Evolutionary conservation across 2,888 invertebrate species (phyloP).

Genomic region (Cecidostiba fungosa): DNA sequence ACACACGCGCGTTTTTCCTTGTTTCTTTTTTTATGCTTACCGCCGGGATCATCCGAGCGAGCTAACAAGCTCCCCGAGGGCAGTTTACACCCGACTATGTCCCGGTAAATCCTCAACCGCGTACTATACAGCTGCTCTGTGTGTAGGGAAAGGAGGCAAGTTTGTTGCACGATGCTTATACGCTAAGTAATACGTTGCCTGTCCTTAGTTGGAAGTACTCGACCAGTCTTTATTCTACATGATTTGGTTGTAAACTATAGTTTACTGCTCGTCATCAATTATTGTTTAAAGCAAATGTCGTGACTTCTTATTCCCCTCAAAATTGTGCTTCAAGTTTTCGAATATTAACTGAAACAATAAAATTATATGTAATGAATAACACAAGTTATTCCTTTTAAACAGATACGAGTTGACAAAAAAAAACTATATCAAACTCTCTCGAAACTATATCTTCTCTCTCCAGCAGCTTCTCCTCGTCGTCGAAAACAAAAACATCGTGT

Average conservation of each 20-base stretch:
- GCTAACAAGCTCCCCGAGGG: conserved; percentile 79
- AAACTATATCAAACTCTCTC: neutral
- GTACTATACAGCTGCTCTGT: neutral
- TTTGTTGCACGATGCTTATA: neutral
- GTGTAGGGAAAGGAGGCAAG: neutral
- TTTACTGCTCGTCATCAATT: too few relatives aligned
- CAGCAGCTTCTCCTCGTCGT: neutral
- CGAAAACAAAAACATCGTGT: conserved; percentile 14
- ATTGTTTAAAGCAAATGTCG: too few relatives aligned
- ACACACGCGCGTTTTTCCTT: conserved; percentile 29
- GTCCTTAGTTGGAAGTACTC: neutral
- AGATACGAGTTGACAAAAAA: too few relatives aligned
- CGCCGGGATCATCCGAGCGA: conserved; percentile 69
- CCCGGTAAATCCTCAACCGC: conserved; percentile 69
- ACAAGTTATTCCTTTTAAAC: too few relatives aligned
- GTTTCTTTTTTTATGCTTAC: conserved; percentile 51
- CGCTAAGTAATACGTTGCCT: too few relatives aligned
- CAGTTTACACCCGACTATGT: conserved; percentile 75
- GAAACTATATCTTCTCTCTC: neutral
- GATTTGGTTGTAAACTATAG: neutral
- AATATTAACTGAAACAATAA: too few relatives aligned
- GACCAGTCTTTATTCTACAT: neutral
- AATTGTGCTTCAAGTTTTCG: too few relatives aligned
- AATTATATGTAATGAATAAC: too few relatives aligned
- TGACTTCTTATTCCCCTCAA: too few relatives aligned